phyloP scores from a whole-genome alignment of 2,113 vertebrate species.

The Saguinus imperator region DNA sequence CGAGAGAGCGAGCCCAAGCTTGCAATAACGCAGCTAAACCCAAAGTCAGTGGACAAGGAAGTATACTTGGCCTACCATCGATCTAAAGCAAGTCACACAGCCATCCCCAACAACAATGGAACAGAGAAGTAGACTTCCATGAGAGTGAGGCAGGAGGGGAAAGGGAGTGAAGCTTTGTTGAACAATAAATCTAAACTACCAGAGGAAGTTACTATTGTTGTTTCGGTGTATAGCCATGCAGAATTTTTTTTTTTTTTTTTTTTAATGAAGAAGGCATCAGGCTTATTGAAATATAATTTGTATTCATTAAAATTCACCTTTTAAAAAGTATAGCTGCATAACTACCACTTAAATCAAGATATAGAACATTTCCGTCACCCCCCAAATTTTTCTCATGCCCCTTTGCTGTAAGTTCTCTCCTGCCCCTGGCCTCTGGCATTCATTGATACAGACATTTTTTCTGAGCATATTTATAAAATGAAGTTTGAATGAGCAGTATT shows the following conservation, averaged over 20 bases:
- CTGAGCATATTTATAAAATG: neutral
- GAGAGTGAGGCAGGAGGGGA: neutral
- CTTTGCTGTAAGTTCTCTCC: neutral
- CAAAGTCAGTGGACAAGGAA: neutral
- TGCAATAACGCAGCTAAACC: neutral
- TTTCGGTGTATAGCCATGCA: neutral
- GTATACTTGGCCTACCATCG: neutral
- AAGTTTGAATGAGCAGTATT: neutral
- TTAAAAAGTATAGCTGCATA: neutral
- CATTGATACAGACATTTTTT: neutral
- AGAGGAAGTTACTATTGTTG: neutral
- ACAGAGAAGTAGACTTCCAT: neutral
- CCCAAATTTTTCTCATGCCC: neutral
- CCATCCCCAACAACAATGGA: neutral
- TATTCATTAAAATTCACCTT: neutral
- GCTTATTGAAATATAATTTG: conserved; percentile 9
- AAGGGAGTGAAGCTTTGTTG: neutral
- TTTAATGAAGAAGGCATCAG: neutral
- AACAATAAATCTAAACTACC: neutral
- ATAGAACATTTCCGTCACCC: neutral
- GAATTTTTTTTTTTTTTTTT: neutral
- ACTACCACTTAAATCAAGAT: neutral
- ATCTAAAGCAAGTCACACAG: neutral
- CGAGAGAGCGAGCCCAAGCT: neutral
- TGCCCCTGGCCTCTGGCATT: neutral